Percentiles rank a stretch among this genome's conserved stretches.
These are phyloP conservation scores for Saturnia pavonia DNA, from an alignment of 2,888 invertebrate species.

Conservation along the genomic window DNA sequence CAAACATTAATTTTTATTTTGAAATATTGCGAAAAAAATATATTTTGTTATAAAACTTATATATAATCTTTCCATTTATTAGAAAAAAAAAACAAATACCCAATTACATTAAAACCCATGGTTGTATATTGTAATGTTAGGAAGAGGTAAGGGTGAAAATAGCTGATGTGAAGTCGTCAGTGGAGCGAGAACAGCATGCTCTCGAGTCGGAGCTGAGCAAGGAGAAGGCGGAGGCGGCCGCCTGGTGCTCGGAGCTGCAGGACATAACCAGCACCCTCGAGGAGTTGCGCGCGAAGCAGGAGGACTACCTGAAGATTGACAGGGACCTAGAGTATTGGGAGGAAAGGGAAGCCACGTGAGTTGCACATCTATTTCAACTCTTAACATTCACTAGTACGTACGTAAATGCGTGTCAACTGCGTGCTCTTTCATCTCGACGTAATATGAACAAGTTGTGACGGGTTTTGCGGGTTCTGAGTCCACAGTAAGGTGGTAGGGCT, in stretches of 20 bases:
- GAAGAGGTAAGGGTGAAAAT: slow-evolving; percentile 54
- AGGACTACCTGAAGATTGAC: slow-evolving; percentile 36
- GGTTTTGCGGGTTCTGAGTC: no score
- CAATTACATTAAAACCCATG: background rate
- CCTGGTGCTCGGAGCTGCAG: slow-evolving; percentile 35
- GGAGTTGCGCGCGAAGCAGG: slow-evolving; percentile 33
- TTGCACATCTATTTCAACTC: slow-evolving; percentile 13
- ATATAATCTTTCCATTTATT: no score
- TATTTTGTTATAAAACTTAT: no score
- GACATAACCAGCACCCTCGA: slow-evolving; percentile 34
- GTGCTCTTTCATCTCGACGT: no score
- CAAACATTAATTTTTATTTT: no score
- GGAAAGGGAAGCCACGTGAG: slow-evolving; percentile 52
- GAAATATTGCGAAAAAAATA: no score
- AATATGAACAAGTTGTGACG: no score
- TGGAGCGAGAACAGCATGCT: slow-evolving; percentile 46
- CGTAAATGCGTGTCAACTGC: background rate
- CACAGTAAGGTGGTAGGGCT: no score
- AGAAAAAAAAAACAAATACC: no score
- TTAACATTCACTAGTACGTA: background rate
- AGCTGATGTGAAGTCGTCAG: slow-evolving; percentile 41
- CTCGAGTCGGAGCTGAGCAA: slow-evolving; percentile 39
- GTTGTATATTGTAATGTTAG: slow-evolving; percentile 34
- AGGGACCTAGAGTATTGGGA: slow-evolving; percentile 54
- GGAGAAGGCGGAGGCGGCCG: slow-evolving; percentile 42